Evolutionary conservation across 2,888 invertebrate species (phyloP), one percentile per base, ranked within the genome.

Genomic region (Drosophila histrio): DNA sequence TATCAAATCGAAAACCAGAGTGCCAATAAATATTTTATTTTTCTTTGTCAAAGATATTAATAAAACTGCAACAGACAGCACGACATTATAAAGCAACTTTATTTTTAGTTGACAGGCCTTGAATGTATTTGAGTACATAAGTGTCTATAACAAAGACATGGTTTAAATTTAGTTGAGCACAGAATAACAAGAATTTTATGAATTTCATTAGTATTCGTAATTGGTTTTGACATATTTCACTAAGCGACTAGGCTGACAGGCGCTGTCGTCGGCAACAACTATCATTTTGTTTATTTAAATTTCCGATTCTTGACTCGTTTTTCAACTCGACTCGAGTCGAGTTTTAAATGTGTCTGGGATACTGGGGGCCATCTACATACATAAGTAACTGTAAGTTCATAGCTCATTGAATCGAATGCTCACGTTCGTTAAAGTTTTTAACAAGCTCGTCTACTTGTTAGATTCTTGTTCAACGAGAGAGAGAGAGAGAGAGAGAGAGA

Each of bases 181-280:
- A 54, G 28, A 38, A 19, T 30, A 13, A 8, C 9, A 38, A 22
- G 49, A 50, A 52, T 73, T 73, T 73, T 68, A 69, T 79, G 81
- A 81, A 79, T 82, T 84, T 81, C 75, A 75, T 80, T 83, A 80
- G 64, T 80, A 84, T 79, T 73, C 67, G 70, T 72, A 81, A 79
- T 84, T 84, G 72, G 72, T 69, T 83, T 79, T 72, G 34, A 15
- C 39, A 13, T 19, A 17, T 47, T 38, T 26, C 41, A 28, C 34
- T 44, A 34, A 39, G 32, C 15, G 34, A 26, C 13, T 15, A 41
- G 17, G 21, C 9, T 39, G 58, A 41, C 49, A 50, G 43, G 9
- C 13, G 22, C 15, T 47, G 41, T 57, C 62, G 17, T 30, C 28
- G 5, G 53, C 59, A 41, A 13, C 36, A 50, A 36, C 61, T 60